Conservation (phyloP, 2,797 vertebrate species). For the Choloepus didactylus region DNA sequence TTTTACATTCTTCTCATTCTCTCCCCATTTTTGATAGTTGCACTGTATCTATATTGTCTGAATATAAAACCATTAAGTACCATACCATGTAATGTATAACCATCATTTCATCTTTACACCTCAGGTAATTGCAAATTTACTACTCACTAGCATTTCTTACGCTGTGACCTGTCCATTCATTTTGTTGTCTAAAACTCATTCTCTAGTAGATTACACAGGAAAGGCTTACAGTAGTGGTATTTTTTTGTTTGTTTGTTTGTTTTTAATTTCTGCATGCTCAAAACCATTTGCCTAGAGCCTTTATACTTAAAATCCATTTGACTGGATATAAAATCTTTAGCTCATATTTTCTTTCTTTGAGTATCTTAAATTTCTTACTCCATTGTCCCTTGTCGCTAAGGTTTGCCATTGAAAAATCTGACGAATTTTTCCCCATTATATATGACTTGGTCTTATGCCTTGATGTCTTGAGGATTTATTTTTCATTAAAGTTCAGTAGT, state of each 20-base stretch:
- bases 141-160: too few relatives aligned
- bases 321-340: neutral
- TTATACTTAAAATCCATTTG: neutral
- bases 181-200: neutral
- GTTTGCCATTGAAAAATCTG: neutral
- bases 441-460: neutral
- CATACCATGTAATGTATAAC: neutral
- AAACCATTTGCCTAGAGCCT: neutral
- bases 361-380: neutral
- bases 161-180: too few relatives aligned
- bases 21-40: neutral
- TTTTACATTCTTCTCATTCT: neutral
- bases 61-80: neutral
- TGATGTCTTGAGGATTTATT: neutral
- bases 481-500: neutral
- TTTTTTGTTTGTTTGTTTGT: neutral
- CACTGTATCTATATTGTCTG: neutral
- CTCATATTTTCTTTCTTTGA: neutral
- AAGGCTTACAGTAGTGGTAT: neutral
- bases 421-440: neutral
- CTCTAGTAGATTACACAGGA: neutral
- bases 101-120: neutral
- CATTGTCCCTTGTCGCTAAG: neutral
- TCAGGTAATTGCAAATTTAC: too few relatives aligned
- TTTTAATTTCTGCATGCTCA: neutral